A percentile compares a stretch with the other conserved stretches of the same genome.
phyloP scores from a whole-genome alignment of 2,888 invertebrate genomes.

The Archips xylosteana region DNA sequence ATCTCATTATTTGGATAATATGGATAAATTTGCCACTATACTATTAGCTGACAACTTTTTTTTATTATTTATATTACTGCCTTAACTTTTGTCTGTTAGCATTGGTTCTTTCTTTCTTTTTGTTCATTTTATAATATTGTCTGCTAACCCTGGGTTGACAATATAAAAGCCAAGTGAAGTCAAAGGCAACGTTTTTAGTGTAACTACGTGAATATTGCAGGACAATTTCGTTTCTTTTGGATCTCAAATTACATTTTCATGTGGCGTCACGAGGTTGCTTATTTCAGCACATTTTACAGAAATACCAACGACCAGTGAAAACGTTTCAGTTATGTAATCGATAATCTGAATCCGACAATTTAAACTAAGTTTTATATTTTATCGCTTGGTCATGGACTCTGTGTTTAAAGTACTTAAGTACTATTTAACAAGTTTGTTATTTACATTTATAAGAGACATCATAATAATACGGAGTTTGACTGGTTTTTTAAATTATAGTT shows the following conservation, averaged over 20 bases:
- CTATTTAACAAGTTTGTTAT: too few species aligned
- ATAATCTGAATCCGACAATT: conserved; percentile 4
- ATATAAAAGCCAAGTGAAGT: conserved; percentile 16
- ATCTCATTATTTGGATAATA: too few species aligned
- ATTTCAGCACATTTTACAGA: conserved; percentile 39
- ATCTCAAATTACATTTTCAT: conserved; percentile 41
- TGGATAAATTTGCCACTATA: too few species aligned
- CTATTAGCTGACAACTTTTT: too few species aligned
- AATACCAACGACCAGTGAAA: conserved; percentile 32
- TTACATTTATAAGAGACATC: too few species aligned
- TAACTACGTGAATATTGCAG: conserved; percentile 23
- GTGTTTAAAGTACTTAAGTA: background rate
- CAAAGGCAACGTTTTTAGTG: conserved; percentile 27
- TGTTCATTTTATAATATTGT: background rate
- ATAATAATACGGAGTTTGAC: too few species aligned
- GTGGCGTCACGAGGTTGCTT: conserved; percentile 33
- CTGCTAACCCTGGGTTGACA: conserved; percentile 2
- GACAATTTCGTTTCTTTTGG: conserved; percentile 38
- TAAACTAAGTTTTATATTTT: background rate
- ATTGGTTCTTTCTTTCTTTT: background rate
- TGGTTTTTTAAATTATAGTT: background rate
- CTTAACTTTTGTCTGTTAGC: background rate
- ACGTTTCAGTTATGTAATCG: conserved; percentile 26
- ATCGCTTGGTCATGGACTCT: background rate
- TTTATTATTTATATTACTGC: background rate